Evolutionary conservation across 2,888 invertebrate species (phyloP).

Genomic region (Eupithecia dodoneata): DNA sequence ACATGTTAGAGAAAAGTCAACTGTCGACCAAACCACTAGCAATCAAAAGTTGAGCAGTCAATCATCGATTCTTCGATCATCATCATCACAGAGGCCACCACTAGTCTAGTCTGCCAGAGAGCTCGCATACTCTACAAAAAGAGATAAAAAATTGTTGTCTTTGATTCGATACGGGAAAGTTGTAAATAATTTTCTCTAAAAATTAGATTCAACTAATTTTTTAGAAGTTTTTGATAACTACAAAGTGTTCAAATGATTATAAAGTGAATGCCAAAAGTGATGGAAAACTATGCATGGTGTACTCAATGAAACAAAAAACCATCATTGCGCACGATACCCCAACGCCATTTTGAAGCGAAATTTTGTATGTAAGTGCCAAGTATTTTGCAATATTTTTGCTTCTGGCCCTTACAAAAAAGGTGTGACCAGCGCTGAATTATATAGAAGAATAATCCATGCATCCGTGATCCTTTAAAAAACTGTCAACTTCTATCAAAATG

Average conservation of each 20-base stretch:
- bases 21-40: slow-evolving; percentile 7
- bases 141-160: slow-evolving; percentile 47
- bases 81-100: slow-evolving; percentile 12
- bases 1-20: neutral
- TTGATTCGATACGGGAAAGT: slow-evolving; percentile 76
- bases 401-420: slow-evolving; percentile 58
- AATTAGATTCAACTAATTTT: slow-evolving; percentile 58
- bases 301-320: slow-evolving; percentile 82
- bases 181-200: slow-evolving; percentile 79
- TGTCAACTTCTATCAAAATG: slow-evolving; percentile 39
- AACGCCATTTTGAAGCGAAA: slow-evolving; percentile 86
- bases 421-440: slow-evolving; percentile 57
- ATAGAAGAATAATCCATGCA: slow-evolving; percentile 59
- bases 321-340: slow-evolving; percentile 84
- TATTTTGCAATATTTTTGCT: slow-evolving; percentile 82
- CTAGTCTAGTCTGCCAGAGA: slow-evolving; percentile 12
- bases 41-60: slow-evolving; percentile 3
- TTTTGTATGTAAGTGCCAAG: slow-evolving; percentile 85
- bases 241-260: slow-evolving; percentile 65
- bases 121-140: neutral
- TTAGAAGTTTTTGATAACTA: slow-evolving; percentile 58
- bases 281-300: slow-evolving; percentile 69
- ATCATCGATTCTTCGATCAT: slow-evolving; percentile 3
- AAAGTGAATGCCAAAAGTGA: slow-evolving; percentile 69
- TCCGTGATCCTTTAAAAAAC: slow-evolving; percentile 49